These are phyloP conservation scores for Halcyon smyrnensis DNA, from an alignment of 2,797 vertebrate species.

Conservation along the genomic window DNA sequence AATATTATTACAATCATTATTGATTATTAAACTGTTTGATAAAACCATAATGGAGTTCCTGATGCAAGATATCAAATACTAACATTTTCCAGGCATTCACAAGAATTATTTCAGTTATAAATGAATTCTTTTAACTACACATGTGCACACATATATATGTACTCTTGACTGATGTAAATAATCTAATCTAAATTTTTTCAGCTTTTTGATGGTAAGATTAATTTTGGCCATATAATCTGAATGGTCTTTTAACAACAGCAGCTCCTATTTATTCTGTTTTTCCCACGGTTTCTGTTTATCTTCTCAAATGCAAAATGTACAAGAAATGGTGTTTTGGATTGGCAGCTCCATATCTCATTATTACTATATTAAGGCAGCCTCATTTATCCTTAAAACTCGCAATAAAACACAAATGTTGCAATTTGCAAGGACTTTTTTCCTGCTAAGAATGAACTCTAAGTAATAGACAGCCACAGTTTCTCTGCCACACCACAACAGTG, in stretches of 20 bases:
- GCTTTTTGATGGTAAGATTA: background rate
- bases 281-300: background rate
- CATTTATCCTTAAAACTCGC: background rate
- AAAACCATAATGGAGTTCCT: background rate
- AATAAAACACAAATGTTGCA: slow-evolving; percentile 23
- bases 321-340: background rate
- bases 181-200: background rate
- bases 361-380: background rate
- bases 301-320: background rate
- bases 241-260: background rate
- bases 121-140: background rate
- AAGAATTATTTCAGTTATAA: background rate
- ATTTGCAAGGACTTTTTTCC: background rate
- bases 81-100: background rate
- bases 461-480: background rate
- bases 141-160: background rate
- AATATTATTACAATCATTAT: background rate
- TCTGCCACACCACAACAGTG: background rate
- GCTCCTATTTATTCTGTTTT: slow-evolving; percentile 38
- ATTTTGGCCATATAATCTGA: background rate
- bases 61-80: fast-evolving
- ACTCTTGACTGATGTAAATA: background rate
- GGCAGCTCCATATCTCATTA: background rate
- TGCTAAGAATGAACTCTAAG: background rate
- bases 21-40: background rate